Evolutionary conservation across 2,888 invertebrate species (phyloP), one percentile per base, ranked within the genome.

Genomic region (Thyatira batis): DNA sequence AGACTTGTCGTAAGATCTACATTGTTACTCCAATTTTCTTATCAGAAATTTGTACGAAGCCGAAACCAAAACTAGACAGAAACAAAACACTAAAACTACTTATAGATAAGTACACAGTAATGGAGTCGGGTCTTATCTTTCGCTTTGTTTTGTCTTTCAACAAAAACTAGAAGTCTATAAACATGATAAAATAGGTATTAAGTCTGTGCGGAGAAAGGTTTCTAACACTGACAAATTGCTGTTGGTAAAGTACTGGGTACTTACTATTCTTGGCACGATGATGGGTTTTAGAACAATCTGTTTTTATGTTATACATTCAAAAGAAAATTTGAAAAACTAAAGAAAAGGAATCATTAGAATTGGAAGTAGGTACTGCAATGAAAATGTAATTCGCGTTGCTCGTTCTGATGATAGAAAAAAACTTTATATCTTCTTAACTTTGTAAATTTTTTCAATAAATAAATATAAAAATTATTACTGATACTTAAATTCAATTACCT

Each of bases 91-190:
- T 13, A 13, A 25, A 13, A 23, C 25, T 23, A 23, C 45, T 46
- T 46, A 46, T 11, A 25, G 45, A 25, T 46, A 46, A 46, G 45
- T 46, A 46, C 23, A 25, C n/a, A 11, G 45, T 46, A 13, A 53
- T 21, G 20, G 13, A 20, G n/a, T 49, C 17, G 8, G 28, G 13
- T 52, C 33, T 53, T 52, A 48, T 52, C 48, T 53, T n/a, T 3
- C 3, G 9, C 23, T 23, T 21, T 25, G 45, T n/a, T 25, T 23
- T 39, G 13, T n/a, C 13, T 33, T n/a, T 17, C 17, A 39, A 39
- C 39, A 39, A 39, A 25, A 46, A 46, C 13, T 46, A 46, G 45
- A 46, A 8, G 1, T 20, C 21, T 11, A 21, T 21, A 9, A 11
- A 45, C 11, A 20, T n/a, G 21, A 45, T 11, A 13, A 25, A n/a